These are phyloP conservation scores for Heterodera schachtii DNA, from an alignment of 1,140 invertebrate genomes.

Conservation along the genomic window DNA sequence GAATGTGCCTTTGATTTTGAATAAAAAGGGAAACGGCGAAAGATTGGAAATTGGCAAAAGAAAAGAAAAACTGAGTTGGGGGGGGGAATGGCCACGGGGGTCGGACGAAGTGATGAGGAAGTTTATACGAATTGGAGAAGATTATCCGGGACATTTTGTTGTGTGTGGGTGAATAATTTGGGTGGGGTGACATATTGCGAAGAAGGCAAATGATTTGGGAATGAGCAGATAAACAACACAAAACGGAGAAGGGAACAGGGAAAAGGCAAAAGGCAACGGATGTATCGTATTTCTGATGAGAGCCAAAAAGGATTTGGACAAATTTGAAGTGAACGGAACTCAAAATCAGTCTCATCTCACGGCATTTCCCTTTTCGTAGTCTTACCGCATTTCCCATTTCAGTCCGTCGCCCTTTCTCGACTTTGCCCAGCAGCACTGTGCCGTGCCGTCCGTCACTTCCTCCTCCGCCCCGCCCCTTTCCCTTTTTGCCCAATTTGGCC, in stretches of 20 bases:
- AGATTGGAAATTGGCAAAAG: neutral
- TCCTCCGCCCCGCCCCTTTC: neutral
- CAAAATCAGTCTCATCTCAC: neutral
- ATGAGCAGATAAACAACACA: slow-evolving; percentile 1
- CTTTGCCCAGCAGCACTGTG: neutral
- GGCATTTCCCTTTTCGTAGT: neutral
- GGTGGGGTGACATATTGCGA: slow-evolving; percentile 2
- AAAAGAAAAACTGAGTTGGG: neutral
- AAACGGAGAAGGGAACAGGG: neutral
- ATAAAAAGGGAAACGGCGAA: neutral
- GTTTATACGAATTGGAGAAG: neutral
- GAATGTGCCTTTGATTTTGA: neutral
- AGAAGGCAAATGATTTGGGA: neutral
- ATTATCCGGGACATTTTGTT: neutral
- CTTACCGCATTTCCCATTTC: neutral
- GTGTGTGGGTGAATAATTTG: neutral
- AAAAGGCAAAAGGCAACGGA: too few species aligned
- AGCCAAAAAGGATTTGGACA: neutral
- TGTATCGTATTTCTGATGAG: slow-evolving; percentile 5
- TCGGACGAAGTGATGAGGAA: neutral
- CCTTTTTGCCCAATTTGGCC: neutral
- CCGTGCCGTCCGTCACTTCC: neutral
- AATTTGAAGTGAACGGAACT: neutral
- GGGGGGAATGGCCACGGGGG: too few species aligned
- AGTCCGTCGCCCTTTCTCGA: neutral